Evolutionary conservation across 2,113 vertebrate species (phyloP), one percentile per base, ranked within the genome.

Genomic region (Thryonomys swinderianus): DNA sequence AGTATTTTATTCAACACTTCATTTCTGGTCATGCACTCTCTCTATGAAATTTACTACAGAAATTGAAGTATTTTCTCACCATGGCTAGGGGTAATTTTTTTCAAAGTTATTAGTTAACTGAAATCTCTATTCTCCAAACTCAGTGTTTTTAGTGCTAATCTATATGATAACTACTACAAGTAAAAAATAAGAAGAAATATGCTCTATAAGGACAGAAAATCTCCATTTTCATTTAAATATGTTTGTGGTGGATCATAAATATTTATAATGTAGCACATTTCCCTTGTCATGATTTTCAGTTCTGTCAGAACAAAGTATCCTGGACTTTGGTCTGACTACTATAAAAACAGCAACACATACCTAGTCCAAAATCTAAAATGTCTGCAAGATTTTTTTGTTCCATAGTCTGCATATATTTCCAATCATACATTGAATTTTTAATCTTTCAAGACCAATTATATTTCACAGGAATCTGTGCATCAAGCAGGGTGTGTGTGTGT

Each of bases 381-480:
- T 7, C 9, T 20, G 88, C 81, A 88, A 62, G 48, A 78, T 20
- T 48, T 87, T n/a, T 88, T 85, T 83, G 34, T 82, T 80, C 34
- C 21, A 55, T 55, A 88, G 48, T 2, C 2, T 32, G 6, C 30
- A 62, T 30, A 37, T 4, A 18, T 32, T 57, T 76, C 59, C 23
- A 91, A 30, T 90, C 66, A 90, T 84, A 85, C 87, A 64, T 64
- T 94, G 48, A 91, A 37, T 76, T 20, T 40, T 74, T 61, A 64
- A 82, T 96, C n/a, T 90, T 95, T 32, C 42, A 81, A 80, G 74
- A 64, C 5, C 16, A 95, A 55, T 59, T 96, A 66, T 20, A 82
- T 40, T 61, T 78, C 76, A 91, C 30, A 67, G 2, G n/a, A 67
- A 18, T 30, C 10, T 62, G 7, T 34, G 13, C 71, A 74, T 9